These are phyloP conservation scores for Elephas maximus DNA, from an alignment of 2,113 vertebrate species.

Conservation along the genomic window DNA sequence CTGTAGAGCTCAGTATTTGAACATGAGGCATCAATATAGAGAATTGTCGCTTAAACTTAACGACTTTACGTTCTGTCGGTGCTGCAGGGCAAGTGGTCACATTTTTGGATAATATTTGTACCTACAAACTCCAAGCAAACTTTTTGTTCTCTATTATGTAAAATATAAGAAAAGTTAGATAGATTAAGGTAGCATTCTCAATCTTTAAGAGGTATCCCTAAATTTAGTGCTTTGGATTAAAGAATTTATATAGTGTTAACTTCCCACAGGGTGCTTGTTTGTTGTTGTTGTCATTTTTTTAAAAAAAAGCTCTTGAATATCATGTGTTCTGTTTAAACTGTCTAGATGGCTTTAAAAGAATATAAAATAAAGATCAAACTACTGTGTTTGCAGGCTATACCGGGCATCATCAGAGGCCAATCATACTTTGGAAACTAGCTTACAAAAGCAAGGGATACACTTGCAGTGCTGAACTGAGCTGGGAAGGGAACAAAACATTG, in stretches of 20 bases:
- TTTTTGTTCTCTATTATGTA: background rate
- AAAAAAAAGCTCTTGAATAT: background rate
- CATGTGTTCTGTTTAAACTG: background rate
- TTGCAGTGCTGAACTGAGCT: background rate
- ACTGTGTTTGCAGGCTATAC: background rate
- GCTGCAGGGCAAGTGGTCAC: background rate
- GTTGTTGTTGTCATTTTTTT: background rate
- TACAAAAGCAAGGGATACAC: background rate
- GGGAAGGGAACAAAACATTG: background rate
- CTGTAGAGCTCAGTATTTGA: background rate
- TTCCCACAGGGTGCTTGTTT: conserved; percentile 29
- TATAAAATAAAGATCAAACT: background rate
- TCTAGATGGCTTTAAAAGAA: conserved; percentile 36
- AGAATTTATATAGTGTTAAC: background rate
- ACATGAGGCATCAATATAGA: background rate
- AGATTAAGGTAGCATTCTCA: background rate
- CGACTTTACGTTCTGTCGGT: background rate
- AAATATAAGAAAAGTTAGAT: background rate
- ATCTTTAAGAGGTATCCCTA: background rate
- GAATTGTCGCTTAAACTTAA: background rate
- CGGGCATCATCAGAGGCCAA: rapidly evolving
- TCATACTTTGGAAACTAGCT: background rate
- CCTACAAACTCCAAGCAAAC: background rate
- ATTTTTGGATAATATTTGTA: background rate
- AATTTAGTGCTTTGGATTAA: background rate